Evolutionary conservation across 2,888 invertebrate genomes (phyloP), one percentile per base, ranked within the genome.

Genomic region (Troides helena): DNA sequence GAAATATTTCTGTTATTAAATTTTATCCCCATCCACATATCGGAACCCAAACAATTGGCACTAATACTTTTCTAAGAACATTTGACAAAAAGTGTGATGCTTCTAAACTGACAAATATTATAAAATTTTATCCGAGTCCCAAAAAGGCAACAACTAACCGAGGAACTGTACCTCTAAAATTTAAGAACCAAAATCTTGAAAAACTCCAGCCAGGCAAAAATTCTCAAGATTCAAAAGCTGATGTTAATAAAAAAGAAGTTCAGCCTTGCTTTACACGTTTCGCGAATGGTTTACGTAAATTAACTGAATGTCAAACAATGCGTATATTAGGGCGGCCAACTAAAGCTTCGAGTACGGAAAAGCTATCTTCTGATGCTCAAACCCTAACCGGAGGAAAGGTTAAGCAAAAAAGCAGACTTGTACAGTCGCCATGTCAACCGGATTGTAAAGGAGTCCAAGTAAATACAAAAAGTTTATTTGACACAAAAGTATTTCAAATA

Each of bases 101-200:
- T 8, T 36, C 7, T 23, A 62, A 30, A 30, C 10, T 46, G 17
- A 66, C 46, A 17, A 66, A 59, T 14, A 59, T 66, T 21, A 62
- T 67, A 23, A 67, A 67, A 62, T 67, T 57, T 43, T 67, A 53
- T 62, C 67, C 67, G 21, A 60, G 50, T 25, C 67, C 61, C 17
- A 7, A 43, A 25, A 60, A 60, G 7, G 6, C 25, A 25, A 53
- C 12, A 14, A 25, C 23, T 7, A 57, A 57, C 43, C 57, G 57
- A 18, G 57, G 57, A 23, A 58, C 57, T 10, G 23, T 58, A 58
- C 57, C 57, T 23, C 23, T 1, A 23, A 58, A 58, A 58, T 23
- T 58, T 58, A 21, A 58, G 23, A 7, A 58, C 23, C 57, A 58
- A 23, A 23, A 23, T 7, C 23, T 58, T 58, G 12, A 1, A 58